Evolutionary conservation across 2,888 invertebrate genomes (phyloP), one percentile per base, ranked within the genome.

Genomic region (Dryomyza anilis): DNA sequence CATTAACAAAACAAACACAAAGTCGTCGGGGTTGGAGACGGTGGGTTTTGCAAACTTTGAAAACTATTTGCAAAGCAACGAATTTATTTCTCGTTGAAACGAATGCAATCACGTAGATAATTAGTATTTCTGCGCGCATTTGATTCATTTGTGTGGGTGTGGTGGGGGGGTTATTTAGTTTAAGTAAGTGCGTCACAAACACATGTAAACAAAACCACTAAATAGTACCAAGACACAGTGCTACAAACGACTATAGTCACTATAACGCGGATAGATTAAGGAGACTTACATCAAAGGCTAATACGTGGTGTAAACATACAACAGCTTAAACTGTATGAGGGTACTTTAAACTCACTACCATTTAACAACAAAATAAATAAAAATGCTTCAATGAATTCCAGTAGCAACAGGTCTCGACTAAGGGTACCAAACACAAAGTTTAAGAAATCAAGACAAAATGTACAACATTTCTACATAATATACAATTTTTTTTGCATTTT

Each of bases 1-100:
- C 79, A 77, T 77, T 78, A 77, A 76, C 72, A 75, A 76, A 75
- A 78, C 76, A 77, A 77, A 77, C 77, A 79, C 72, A 72, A 56
- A 46, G 30, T 33, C n/a, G n/a, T 30, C 12, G 55, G 39, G 33
- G 14, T 33, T n/a, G n/a, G n/a, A n/a, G n/a, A n/a, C n/a, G n/a
- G n/a, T n/a, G n/a, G n/a, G n/a, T n/a, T n/a, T n/a, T n/a, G 61
- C 25, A 61, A 52, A 70, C 77, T 66, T 69, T 67, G 63, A 69
- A 65, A 77, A 76, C 74, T 74, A 59, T 74, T 73, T 69, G 67
- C 68, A 3, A 23, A 21, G 30, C 10, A 29, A 46, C 58, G 19
- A 25, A 19, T 45, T 19, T 29, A 29, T 19, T 45, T 46, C 7
- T 19, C 12, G 29, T 8, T 46, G 45, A 3, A 55, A 55, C 36